phyloP scores from a whole-genome alignment of 2,888 invertebrate genomes.

The Tetanocera ferruginea region DNA sequence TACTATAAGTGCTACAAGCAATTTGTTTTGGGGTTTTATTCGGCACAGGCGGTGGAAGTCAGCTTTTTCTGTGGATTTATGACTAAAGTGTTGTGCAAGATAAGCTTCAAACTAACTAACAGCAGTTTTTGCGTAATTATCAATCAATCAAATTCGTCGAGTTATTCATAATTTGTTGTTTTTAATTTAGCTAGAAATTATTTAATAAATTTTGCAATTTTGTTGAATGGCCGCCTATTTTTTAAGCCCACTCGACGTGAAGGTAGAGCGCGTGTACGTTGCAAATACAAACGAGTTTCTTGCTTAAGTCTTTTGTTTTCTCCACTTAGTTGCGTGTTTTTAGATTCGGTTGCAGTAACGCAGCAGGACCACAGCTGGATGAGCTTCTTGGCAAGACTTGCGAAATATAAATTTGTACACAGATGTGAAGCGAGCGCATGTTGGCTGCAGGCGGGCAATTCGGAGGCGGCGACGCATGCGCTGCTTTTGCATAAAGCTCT shows the following conservation, averaged over 20 bases:
- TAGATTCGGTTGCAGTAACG: neutral
- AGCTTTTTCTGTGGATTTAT: too few species aligned
- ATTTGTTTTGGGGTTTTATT: too few species aligned
- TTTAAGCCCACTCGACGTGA: neutral
- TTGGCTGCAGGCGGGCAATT: slow-evolving; percentile 23
- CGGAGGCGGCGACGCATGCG: slow-evolving; percentile 17
- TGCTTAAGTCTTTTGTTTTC: slow-evolving; percentile 41
- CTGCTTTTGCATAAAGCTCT: slow-evolving; percentile 8
- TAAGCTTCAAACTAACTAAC: too few species aligned
- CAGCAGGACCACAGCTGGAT: slow-evolving; percentile 7
- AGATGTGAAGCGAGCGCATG: slow-evolving; percentile 14
- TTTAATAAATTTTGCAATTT: slow-evolving; percentile 38
- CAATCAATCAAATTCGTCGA: slow-evolving; percentile 59
- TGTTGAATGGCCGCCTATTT: neutral
- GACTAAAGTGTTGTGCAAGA: too few species aligned
- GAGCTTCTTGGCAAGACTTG: neutral
- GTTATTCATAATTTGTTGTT: slow-evolving; percentile 35
- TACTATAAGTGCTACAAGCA: too few species aligned
- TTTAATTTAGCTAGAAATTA: slow-evolving; percentile 24
- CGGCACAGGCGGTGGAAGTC: too few species aligned
- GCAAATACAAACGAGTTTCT: slow-evolving; percentile 38
- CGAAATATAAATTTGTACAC: neutral
- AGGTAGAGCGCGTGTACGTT: neutral
- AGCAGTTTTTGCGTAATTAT: slow-evolving; percentile 53
- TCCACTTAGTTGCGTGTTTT: neutral